Evolutionary conservation across 1,140 invertebrate species (phyloP).

Genomic region (Procambarus virginalis): DNA sequence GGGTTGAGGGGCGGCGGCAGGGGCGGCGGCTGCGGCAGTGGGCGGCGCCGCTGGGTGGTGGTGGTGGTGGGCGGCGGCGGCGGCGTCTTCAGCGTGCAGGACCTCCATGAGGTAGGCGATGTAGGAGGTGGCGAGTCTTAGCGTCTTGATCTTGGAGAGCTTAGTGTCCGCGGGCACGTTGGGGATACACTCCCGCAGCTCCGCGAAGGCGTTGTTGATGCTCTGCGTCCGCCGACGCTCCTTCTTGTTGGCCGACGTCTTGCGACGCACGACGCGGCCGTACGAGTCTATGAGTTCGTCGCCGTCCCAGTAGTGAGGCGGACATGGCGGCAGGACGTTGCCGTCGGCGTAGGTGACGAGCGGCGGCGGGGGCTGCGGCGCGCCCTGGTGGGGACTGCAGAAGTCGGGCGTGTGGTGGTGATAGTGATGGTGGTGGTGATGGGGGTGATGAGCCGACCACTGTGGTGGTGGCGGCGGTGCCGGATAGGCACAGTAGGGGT

Average conservation of each 20-base stretch:
- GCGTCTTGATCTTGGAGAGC: conserved; percentile 91
- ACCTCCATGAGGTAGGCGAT: conserved; percentile 90
- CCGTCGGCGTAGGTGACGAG: conserved; percentile 35
- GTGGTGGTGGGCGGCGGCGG: conserved; percentile 1
- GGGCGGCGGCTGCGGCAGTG: neutral
- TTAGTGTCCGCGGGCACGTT: conserved; percentile 97
- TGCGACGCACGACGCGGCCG: conserved; percentile 52
- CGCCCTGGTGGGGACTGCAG: neutral
- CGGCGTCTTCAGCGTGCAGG: conserved; percentile 72
- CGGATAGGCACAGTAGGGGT: conserved; percentile 54
- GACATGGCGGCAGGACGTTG: conserved; percentile 33
- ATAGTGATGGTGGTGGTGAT: conserved; percentile 52
- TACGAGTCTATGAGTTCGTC: conserved; percentile 45
- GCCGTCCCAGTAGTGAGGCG: conserved; percentile 48
- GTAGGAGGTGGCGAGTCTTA: conserved; percentile 91
- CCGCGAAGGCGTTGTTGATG: conserved; percentile 95
- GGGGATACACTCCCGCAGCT: conserved; percentile 93
- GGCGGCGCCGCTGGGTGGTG: conserved; percentile 4
- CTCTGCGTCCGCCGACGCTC: conserved; percentile 91
- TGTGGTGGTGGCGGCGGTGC: conserved; percentile 50
- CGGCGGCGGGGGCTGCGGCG: conserved; percentile 30
- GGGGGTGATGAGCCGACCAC: conserved; percentile 26
- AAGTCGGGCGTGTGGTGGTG: conserved; percentile 26
- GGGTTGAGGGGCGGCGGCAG: neutral
- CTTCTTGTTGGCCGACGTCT: conserved; percentile 88